Evolutionary conservation across 2,113 vertebrate species (phyloP).

Genomic region (Myotis brandtii): DNA sequence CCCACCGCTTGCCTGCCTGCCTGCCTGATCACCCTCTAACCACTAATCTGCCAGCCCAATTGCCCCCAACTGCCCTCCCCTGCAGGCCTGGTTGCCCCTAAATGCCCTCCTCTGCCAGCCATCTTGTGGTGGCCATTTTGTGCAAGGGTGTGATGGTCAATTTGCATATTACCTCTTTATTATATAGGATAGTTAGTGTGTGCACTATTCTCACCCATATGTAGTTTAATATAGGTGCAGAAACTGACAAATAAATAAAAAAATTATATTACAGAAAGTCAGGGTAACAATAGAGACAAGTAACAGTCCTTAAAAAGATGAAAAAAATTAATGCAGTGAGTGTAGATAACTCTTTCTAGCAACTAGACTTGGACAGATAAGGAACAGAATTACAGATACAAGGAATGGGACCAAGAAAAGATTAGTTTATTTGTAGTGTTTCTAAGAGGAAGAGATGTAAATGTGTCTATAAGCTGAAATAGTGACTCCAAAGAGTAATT

Average conservation of each 20-base stretch:
- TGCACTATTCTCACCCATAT: neutral
- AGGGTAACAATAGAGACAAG: neutral
- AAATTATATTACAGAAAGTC: neutral
- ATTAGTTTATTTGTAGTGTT: neutral
- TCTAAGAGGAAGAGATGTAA: neutral
- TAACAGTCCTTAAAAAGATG: neutral
- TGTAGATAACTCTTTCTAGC: neutral
- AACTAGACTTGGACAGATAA: neutral
- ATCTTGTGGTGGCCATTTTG: no score
- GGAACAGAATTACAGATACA: neutral
- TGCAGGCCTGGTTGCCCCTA: no score
- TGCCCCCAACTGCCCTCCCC: no score
- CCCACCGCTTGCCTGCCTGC: no score
- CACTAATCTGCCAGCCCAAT: no score
- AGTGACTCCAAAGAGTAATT: neutral
- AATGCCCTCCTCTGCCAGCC: no score
- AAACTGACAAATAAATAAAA: neutral
- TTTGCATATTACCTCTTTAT: no score
- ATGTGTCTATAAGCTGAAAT: neutral
- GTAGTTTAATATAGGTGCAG: neutral
- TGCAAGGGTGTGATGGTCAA: no score
- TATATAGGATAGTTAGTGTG: neutral
- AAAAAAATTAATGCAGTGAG: neutral
- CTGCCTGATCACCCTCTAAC: no score
- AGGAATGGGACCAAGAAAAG: neutral